phyloP scores from a whole-genome alignment of 2,888 invertebrate genomes.

The Scaptomyza caliginosa region DNA sequence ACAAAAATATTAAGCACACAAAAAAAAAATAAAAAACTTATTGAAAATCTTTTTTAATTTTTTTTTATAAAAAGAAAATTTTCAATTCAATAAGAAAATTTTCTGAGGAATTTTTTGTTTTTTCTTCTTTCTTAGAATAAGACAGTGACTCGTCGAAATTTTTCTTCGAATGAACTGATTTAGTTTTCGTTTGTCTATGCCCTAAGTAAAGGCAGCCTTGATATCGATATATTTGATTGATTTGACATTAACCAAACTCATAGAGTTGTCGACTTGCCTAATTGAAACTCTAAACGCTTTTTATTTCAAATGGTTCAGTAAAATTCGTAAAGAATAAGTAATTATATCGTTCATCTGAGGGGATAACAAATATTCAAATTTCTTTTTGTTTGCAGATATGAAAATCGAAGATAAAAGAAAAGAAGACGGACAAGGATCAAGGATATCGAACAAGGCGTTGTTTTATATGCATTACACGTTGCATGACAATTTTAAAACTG shows the following conservation, averaged over 20 bases:
- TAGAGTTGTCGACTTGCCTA: neutral
- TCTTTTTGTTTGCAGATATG: neutral
- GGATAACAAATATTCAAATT: no score
- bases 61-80: no score
- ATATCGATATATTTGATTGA: neutral
- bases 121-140: neutral
- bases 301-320: no score
- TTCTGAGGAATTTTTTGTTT: neutral
- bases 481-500: neutral
- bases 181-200: neutral
- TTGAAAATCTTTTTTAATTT: neutral
- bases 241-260: neutral
- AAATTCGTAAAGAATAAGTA: no score
- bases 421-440: neutral
- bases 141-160: neutral
- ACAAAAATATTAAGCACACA: neutral
- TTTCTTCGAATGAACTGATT: neutral
- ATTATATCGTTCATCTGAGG: no score
- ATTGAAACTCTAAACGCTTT: no score
- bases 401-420: neutral
- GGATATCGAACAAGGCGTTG: neutral
- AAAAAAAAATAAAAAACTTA: neutral
- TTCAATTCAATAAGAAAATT: neutral
- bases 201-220: neutral
- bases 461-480: neutral